Evolutionary conservation across 2,113 vertebrate species (phyloP), one percentile per base, ranked within the genome.

Genomic region (Pontoporia blainvillei): DNA sequence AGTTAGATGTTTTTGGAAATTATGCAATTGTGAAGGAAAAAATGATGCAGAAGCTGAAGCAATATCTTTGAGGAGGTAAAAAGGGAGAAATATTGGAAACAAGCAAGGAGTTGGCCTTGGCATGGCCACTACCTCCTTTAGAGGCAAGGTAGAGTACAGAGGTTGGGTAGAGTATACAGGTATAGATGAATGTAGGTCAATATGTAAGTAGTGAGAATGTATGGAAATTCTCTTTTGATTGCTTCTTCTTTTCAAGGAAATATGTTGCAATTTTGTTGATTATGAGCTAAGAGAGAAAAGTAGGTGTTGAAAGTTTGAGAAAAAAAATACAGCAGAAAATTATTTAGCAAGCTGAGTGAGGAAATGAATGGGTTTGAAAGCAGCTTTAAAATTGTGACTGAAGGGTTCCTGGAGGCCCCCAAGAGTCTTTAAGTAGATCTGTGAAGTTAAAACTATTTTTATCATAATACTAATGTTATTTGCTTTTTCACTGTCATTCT

Each of bases 351-450:
- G 52, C 11, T 84, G 9, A 64, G 1, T 31, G 27, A 91, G 31
- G n/a, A 27, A 66, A 61, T 72, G 10, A 66, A n/a, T 36, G 21
- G 21, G 64, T 36, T 23, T 17, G 10, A n/a, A 5, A 62, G 6
- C 14, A 57, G 10, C 46, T 71, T 91, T 73, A 39, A 82, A 82
- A 9, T 59, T 89, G 52, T 92, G 14, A 49, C 8, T 61, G 2
- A 8, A 4, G 25, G 20, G 3, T 15, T 57, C 25, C 25, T 57
- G 2, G 21, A 18, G 14, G 4, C 3, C 3, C n/a, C 15, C 0
- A 21, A 39, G 3, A 27, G 29, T 10, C 10, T 66, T 59, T 23
- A 36, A 18, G 3, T 17, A 14, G 27, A 12, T 72, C 29, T 72
- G 15, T 20, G 41, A 46, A 7, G 67, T 75, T 7, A 66, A 75